These are phyloP conservation scores for Drosophila funebris DNA, from an alignment of 1,140 invertebrate species.

Conservation along the genomic window DNA sequence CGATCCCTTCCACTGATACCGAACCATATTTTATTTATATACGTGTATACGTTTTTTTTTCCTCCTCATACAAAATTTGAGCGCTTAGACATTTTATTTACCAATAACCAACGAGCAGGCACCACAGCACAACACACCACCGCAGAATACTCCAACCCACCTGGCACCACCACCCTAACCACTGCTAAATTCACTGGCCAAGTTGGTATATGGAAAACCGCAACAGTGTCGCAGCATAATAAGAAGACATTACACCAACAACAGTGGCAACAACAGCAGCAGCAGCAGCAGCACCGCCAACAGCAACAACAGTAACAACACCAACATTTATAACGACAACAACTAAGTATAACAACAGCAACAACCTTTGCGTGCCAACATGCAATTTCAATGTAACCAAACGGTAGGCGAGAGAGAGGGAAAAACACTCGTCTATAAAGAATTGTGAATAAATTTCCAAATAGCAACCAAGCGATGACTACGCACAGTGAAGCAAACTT, in stretches of 20 bases:
- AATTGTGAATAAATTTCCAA: slow-evolving; percentile 77
- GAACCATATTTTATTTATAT: slow-evolving; percentile 72
- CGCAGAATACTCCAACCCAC: slow-evolving; percentile 14
- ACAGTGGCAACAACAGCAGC: slow-evolving; percentile 47
- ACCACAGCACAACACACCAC: background rate
- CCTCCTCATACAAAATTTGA: slow-evolving; percentile 65
- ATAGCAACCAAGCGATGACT: slow-evolving; percentile 55
- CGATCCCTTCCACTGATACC: slow-evolving; percentile 75
- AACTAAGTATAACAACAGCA: slow-evolving; percentile 49
- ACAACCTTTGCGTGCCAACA: slow-evolving; percentile 73
- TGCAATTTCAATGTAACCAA: slow-evolving; percentile 74
- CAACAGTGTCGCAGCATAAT: slow-evolving; percentile 78
- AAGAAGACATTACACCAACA: slow-evolving; percentile 78
- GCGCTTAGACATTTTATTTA: slow-evolving; percentile 78
- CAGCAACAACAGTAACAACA: slow-evolving; percentile 21
- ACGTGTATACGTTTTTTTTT: background rate
- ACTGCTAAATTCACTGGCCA: background rate
- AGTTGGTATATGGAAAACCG: slow-evolving; percentile 27
- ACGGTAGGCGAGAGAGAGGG: slow-evolving; percentile 3
- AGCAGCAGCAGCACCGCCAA: slow-evolving; percentile 15
- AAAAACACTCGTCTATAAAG: slow-evolving; percentile 73
- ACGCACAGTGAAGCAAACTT: slow-evolving; percentile 32
- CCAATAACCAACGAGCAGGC: slow-evolving; percentile 66
- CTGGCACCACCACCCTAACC: slow-evolving; percentile 6
- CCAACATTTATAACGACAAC: slow-evolving; percentile 23